Percentiles rank a stretch among this genome's conserved stretches.
These are phyloP conservation scores for Brachyopa scutellaris DNA, from an alignment of 2,888 invertebrate species.

Conservation along the genomic window DNA sequence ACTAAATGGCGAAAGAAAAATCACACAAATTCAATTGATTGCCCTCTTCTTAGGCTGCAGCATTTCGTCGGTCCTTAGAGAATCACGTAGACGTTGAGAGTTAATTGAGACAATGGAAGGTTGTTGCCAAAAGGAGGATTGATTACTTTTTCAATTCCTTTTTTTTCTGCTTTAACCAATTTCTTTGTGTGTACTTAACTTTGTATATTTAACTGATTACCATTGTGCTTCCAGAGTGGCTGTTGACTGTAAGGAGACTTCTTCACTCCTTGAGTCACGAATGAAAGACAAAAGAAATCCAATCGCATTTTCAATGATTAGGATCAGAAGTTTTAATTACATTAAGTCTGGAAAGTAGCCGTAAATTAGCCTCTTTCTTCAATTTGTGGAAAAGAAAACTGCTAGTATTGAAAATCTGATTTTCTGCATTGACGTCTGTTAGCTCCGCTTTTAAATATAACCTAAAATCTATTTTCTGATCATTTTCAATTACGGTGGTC, in stretches of 20 bases:
- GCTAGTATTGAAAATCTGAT: too few relatives aligned
- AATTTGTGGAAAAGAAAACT: too few relatives aligned
- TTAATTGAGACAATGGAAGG: slow-evolving; percentile 16
- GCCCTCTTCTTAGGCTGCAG: background rate
- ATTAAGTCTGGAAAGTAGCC: too few relatives aligned
- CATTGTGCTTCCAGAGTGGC: slow-evolving; percentile 16
- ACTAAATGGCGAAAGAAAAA: too few relatives aligned
- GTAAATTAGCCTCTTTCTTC: too few relatives aligned
- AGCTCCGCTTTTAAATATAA: too few relatives aligned
- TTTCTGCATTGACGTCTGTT: too few relatives aligned
- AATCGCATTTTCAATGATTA: too few relatives aligned
- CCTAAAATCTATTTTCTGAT: too few relatives aligned
- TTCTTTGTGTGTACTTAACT: slow-evolving; percentile 42
- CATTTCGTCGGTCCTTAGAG: background rate
- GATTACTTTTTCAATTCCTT: slow-evolving; percentile 6
- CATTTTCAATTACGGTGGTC: too few relatives aligned
- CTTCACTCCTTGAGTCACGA: background rate
- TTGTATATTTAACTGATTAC: slow-evolving; percentile 54
- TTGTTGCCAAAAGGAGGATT: slow-evolving; percentile 20
- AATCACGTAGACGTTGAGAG: slow-evolving; percentile 1
- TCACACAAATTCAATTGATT: background rate
- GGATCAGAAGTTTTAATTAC: too few relatives aligned
- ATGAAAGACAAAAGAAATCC: background rate
- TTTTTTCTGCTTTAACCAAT: slow-evolving; percentile 9
- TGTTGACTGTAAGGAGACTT: slow-evolving; percentile 14